Evolutionary conservation across 2,113 vertebrate genomes (phyloP).

Genomic region (Pterophyllum scalare): DNA sequence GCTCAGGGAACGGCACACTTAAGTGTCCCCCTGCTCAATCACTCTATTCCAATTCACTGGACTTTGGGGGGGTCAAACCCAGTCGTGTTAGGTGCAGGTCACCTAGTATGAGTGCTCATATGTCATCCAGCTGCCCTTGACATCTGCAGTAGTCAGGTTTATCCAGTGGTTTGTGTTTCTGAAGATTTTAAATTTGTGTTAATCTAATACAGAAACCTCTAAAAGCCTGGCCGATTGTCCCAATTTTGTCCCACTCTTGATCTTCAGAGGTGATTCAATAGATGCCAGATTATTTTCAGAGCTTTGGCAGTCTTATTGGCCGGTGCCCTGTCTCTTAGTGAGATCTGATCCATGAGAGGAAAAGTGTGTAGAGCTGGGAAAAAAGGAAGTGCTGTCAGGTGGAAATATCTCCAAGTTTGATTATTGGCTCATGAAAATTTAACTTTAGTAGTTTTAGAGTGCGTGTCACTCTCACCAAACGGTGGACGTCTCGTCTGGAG

Average conservation of each 20-base stretch:
- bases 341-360: not conserved
- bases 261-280: not conserved
- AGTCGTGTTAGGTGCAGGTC: not conserved
- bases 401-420: not conserved
- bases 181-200: not conserved
- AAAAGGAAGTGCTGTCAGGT: not conserved
- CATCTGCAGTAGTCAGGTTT: not conserved
- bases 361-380: fast-evolving
- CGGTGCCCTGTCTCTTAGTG: not conserved
- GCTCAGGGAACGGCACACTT: not conserved
- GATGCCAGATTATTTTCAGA: not conserved
- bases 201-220: fast-evolving
- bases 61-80: not conserved
- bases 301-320: not conserved
- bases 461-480: not conserved
- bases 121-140: fast-evolving
- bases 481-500: not conserved
- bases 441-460: not conserved
- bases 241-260: not conserved
- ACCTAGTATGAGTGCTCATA: not conserved
- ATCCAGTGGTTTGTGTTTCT: not conserved
- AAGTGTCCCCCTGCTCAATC: fast-evolving
- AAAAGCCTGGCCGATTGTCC: not conserved
- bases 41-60: not conserved
- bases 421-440: not conserved